Percentiles rank a stretch among this genome's conserved stretches.
These are phyloP conservation scores for Enoplosus armatus DNA, from an alignment of 2,797 vertebrate genomes.

Conservation along the genomic window DNA sequence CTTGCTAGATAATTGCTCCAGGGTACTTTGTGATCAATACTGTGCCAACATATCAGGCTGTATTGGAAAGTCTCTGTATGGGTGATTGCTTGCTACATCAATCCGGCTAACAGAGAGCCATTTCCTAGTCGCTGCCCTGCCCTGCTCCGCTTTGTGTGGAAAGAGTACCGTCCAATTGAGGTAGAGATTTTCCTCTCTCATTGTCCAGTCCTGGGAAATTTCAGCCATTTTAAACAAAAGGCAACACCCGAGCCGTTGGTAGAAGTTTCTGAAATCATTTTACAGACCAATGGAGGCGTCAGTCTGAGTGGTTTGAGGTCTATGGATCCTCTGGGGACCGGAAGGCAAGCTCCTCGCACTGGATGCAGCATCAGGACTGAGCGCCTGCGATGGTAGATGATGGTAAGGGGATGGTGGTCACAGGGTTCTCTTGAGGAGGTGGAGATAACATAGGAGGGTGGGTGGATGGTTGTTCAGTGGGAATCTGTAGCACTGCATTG, in stretches of 20 bases:
- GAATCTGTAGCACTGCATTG: conserved; percentile 24
- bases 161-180: conserved; percentile 14
- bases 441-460: conserved; percentile 61
- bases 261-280: conserved; percentile 22
- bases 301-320: conserved; percentile 32
- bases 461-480: conserved; percentile 28
- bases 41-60: conserved; percentile 55
- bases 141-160: conserved; percentile 57
- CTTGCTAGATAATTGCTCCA: conserved; percentile 64
- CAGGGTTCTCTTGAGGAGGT: conserved; percentile 65
- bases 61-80: conserved; percentile 67
- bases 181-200: conserved; percentile 27
- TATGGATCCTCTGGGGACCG: conserved; percentile 54
- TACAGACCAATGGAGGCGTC: background rate
- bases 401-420: conserved; percentile 63
- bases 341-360: conserved; percentile 35
- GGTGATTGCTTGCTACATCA: conserved; percentile 68
- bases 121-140: conserved; percentile 62
- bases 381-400: conserved; percentile 40
- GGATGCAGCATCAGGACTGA: conserved; percentile 46
- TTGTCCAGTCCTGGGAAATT: conserved; percentile 25
- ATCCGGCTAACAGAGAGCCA: conserved; percentile 53
- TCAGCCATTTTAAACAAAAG: conserved; percentile 17
- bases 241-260: background rate
- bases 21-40: conserved; percentile 74